phyloP scores from a whole-genome alignment of 1,140 invertebrate genomes.

The Laodelphax striatellus region DNA sequence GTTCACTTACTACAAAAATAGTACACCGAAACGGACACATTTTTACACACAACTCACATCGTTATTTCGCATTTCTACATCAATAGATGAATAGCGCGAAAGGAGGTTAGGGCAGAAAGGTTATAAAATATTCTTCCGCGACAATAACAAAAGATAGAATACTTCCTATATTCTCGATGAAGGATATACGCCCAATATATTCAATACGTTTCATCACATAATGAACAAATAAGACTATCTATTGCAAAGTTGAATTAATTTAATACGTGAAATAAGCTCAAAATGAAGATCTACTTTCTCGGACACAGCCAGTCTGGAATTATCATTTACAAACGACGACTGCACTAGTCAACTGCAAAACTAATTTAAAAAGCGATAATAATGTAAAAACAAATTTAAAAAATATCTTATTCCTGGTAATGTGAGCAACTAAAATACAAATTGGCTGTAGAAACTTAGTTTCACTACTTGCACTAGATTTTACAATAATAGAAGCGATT shows the following conservation, averaged over 20 bases:
- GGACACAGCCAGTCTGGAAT: background rate
- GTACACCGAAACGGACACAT: slow-evolving; percentile 19
- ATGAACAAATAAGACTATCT: background rate
- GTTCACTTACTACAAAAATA: slow-evolving; percentile 16
- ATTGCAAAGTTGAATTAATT: background rate
- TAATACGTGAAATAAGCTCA: background rate
- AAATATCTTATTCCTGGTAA: too few relatives aligned
- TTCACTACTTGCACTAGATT: too few relatives aligned
- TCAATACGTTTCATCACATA: too few relatives aligned
- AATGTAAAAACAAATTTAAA: background rate
- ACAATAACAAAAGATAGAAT: slow-evolving; percentile 20
- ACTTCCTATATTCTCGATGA: background rate
- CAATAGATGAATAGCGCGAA: slow-evolving; percentile 24
- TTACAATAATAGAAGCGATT: too few relatives aligned
- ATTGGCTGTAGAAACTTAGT: too few relatives aligned
- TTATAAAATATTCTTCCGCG: slow-evolving; percentile 25
- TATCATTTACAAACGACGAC: slow-evolving; percentile 13
- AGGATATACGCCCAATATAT: too few relatives aligned
- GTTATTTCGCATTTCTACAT: slow-evolving; percentile 25
- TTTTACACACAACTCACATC: slow-evolving; percentile 21
- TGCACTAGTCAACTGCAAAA: slow-evolving; percentile 3
- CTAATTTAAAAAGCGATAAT: background rate
- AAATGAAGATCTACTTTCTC: background rate
- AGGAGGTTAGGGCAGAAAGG: slow-evolving; percentile 27
- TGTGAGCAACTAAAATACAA: too few relatives aligned